Conservation (phyloP, 1,140 invertebrate species). For the Drosophila repleta region DNA sequence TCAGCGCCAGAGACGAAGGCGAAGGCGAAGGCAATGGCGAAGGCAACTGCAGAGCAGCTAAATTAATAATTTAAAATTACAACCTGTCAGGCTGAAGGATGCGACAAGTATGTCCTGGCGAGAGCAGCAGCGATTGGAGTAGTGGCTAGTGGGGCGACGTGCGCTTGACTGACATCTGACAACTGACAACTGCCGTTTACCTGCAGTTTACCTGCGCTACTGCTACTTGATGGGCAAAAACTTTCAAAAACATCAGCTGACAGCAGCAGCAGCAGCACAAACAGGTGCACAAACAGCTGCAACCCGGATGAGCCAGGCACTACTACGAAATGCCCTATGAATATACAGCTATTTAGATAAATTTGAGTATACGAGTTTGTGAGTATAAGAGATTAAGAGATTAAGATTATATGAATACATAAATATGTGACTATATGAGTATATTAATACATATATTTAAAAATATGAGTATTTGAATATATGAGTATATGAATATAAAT, state of each 20-base stretch:
- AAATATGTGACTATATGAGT: too few relatives aligned
- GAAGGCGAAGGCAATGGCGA: background rate
- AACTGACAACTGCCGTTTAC: background rate
- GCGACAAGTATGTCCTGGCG: conserved; percentile 32
- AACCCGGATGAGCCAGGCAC: background rate
- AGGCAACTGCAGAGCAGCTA: conserved; percentile 1
- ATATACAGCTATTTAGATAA: too few relatives aligned
- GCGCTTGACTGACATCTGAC: background rate
- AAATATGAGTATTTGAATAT: too few relatives aligned
- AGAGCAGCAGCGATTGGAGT: conserved; percentile 26
- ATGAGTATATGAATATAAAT: too few relatives aligned
- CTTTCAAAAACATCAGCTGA: background rate
- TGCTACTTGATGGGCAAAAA: too few relatives aligned
- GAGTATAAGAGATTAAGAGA: too few relatives aligned
- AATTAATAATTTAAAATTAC: conserved; percentile 50
- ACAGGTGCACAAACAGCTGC: background rate
- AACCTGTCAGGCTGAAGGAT: conserved; percentile 23
- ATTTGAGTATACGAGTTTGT: too few relatives aligned
- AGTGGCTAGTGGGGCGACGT: conserved; percentile 4
- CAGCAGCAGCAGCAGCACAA: background rate
- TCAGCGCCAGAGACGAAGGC: background rate
- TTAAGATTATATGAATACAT: too few relatives aligned
- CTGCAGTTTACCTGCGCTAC: background rate
- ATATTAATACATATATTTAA: too few relatives aligned
- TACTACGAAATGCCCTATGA: conserved; percentile 16